Conservation (phyloP, 2,888 invertebrate species). For the Serrognathus titanus region DNA sequence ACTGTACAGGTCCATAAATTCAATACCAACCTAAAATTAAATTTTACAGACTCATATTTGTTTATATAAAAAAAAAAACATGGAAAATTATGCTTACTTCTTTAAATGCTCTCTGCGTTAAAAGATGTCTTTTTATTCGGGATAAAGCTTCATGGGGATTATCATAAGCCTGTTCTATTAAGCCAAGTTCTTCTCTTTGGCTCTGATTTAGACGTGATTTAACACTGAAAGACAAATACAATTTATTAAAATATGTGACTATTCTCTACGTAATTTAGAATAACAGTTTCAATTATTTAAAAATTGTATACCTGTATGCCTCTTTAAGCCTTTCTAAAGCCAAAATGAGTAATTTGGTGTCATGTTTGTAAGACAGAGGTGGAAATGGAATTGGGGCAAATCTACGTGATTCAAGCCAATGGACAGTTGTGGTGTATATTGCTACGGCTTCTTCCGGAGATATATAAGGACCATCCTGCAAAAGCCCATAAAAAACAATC, state of each 20-base stretch:
- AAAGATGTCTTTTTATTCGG: slow-evolving; percentile 96
- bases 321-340: slow-evolving; percentile 96
- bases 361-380: slow-evolving; percentile 98
- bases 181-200: slow-evolving; percentile 95
- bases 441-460: slow-evolving; percentile 99
- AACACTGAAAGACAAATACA: slow-evolving; percentile 60
- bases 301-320: slow-evolving; percentile 67
- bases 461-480: slow-evolving; percentile 94
- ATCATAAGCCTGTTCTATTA: slow-evolving; percentile 99
- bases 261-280: too few species aligned
- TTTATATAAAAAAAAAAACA: too few species aligned
- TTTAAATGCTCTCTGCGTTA: slow-evolving; percentile 97
- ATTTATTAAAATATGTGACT: too few species aligned
- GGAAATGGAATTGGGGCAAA: slow-evolving; percentile 99
- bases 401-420: slow-evolving; percentile 97
- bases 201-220: slow-evolving; percentile 97
- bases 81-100: slow-evolving; percentile 62
- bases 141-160: slow-evolving; percentile 99
- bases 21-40: slow-evolving; percentile 74
- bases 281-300: too few species aligned
- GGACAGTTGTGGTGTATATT: slow-evolving; percentile 99
- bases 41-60: not conserved
- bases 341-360: slow-evolving; percentile 95
- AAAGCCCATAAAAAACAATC: slow-evolving; percentile 15
- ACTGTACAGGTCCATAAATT: slow-evolving; percentile 99